A percentile compares a stretch with the other conserved stretches of the same genome.
Evolutionary conservation across 2,113 vertebrate species (phyloP).

Genomic region (Salvelinus sp.): DNA sequence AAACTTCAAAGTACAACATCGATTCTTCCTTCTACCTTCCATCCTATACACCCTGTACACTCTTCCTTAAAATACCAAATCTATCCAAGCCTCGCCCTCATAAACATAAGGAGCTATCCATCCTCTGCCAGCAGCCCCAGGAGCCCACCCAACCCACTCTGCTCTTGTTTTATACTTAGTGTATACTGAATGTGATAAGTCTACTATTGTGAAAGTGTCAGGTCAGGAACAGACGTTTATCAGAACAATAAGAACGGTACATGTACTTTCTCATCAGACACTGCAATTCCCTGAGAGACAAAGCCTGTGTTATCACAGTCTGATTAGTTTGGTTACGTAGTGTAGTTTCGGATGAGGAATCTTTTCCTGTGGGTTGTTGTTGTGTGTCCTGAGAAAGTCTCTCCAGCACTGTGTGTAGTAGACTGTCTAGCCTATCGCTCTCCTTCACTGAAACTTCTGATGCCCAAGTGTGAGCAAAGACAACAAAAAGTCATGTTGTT

Average conservation of each 20-base stretch:
- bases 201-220: neutral
- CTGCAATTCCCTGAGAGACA: conserved; percentile 15
- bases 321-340: conserved; percentile 16
- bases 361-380: conserved; percentile 3
- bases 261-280: conserved; percentile 31
- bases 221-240: neutral
- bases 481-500: conserved; percentile 44
- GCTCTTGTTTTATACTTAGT: conserved; percentile 61
- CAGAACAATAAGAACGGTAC: conserved; percentile 25
- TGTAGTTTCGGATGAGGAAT: neutral
- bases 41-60: too few relatives aligned
- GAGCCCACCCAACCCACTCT: conserved; percentile 40
- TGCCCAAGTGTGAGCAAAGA: conserved; percentile 12
- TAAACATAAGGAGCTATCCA: neutral
- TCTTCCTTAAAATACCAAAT: too few relatives aligned
- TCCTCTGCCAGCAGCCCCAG: conserved; percentile 14
- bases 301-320: conserved; percentile 10
- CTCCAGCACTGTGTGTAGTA: neutral
- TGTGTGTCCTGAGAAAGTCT: conserved; percentile 1
- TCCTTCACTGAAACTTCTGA: conserved; percentile 12
- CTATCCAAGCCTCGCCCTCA: neutral
- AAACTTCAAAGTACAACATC: too few relatives aligned
- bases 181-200: neutral
- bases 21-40: too few relatives aligned
- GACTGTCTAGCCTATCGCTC: conserved; percentile 24